phyloP scores from a whole-genome alignment of 1,140 invertebrate genomes.

The Sycophaga agraensis region DNA sequence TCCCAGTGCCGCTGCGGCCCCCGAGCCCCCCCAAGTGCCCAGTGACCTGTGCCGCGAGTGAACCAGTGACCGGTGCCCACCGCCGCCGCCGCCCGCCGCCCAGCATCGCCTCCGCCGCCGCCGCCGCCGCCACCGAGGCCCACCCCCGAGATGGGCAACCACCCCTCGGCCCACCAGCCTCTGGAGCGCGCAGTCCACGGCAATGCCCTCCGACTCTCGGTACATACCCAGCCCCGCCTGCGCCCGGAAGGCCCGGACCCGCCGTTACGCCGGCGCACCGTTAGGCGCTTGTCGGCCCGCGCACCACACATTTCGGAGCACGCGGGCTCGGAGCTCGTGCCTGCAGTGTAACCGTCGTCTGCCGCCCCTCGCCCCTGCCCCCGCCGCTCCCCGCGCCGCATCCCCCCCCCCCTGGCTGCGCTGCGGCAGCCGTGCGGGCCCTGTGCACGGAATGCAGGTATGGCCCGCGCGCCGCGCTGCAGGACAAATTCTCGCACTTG shows the following conservation, averaged over 20 bases:
- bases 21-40: too few species aligned
- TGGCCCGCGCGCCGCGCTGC: neutral
- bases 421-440: too few species aligned
- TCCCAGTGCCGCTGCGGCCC: too few species aligned
- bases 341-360: too few species aligned
- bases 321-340: too few species aligned
- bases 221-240: slow-evolving; percentile 34
- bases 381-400: too few species aligned
- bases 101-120: neutral
- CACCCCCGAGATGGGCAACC: slow-evolving; percentile 65
- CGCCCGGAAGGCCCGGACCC: neutral
- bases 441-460: neutral
- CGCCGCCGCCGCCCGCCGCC: too few species aligned
- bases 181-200: slow-evolving; percentile 60
- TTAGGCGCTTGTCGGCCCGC: too few species aligned
- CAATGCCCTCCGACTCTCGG: slow-evolving; percentile 55
- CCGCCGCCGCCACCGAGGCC: neutral
- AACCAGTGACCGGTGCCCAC: too few species aligned
- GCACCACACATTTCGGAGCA: neutral
- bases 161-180: slow-evolving; percentile 70
- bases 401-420: neutral
- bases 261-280: too few species aligned
- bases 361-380: too few species aligned
- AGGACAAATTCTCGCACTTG: slow-evolving; percentile 20
- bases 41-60: too few species aligned